Evolutionary conservation across 1,140 invertebrate species (phyloP).

Genomic region (Armadillidium nasatum): DNA sequence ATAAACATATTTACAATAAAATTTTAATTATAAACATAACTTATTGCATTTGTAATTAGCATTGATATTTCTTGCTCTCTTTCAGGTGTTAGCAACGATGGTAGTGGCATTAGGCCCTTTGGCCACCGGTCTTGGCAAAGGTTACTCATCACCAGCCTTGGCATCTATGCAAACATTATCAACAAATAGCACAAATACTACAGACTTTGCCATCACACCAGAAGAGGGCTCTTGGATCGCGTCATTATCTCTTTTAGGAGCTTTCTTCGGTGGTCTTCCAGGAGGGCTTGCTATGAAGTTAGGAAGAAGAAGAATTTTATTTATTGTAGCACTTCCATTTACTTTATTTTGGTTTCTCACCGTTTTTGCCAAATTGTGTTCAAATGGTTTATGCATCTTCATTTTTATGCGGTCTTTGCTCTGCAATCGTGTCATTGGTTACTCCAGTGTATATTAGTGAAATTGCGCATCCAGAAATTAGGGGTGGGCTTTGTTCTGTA

Average conservation of each 20-base stretch:
- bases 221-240: constrained; percentile 79
- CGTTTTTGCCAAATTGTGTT: constrained; percentile 65
- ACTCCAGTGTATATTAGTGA: constrained; percentile 84
- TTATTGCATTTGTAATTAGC: too few relatives aligned
- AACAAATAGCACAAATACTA: constrained; percentile 47
- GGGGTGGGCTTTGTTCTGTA: constrained; percentile 77
- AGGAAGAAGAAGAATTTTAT: constrained; percentile 63
- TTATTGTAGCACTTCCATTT: constrained; percentile 65
- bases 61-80: constrained; percentile 14
- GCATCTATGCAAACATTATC: constrained; percentile 64
- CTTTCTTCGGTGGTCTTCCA: constrained; percentile 69
- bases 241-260: constrained; percentile 69
- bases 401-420: constrained; percentile 72
- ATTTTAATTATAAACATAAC: too few relatives aligned
- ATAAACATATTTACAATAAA: too few relatives aligned
- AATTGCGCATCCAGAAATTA: constrained; percentile 75
- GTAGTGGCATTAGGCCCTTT: constrained; percentile 74
- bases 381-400: constrained; percentile 70
- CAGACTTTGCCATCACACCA: constrained; percentile 55
- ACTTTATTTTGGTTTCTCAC: constrained; percentile 73
- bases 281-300: constrained; percentile 67
- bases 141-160: constrained; percentile 75
- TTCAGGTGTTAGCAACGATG: constrained; percentile 68
- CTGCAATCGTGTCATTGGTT: constrained; percentile 70
- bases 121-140: constrained; percentile 72